These are phyloP conservation scores for Caenorhabditis doughertyi DNA, from an alignment of 2,888 invertebrate genomes.

Conservation along the genomic window DNA sequence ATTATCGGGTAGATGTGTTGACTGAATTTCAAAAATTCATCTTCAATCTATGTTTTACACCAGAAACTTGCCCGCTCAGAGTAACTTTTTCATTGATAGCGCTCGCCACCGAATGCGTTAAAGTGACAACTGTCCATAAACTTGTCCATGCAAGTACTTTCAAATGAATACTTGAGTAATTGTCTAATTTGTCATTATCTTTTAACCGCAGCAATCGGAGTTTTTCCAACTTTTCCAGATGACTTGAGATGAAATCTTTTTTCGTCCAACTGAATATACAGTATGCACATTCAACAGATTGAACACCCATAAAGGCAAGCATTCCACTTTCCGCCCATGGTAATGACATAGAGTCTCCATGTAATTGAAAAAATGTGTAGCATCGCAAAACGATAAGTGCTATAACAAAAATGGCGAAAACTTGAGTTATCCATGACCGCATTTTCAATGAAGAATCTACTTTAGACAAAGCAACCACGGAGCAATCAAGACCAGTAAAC, in stretches of 20 bases:
- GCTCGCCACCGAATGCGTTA: constrained; percentile 9
- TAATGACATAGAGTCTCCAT: constrained; percentile 4
- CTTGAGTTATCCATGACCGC: neutral
- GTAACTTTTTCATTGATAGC: constrained; percentile 1
- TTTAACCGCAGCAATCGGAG: constrained; percentile 10
- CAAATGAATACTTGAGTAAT: constrained; percentile 2
- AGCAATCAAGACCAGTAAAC: constrained; percentile 13
- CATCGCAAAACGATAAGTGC: constrained; percentile 4
- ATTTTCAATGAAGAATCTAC: neutral
- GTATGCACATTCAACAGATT: constrained; percentile 19
- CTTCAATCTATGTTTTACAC: too few species aligned
- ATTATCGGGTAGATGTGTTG: neutral
- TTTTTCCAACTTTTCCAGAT: constrained; percentile 15
- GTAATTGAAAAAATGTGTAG: constrained; percentile 15
- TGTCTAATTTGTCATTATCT: constrained; percentile 4
- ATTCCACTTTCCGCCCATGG: constrained; percentile 38
- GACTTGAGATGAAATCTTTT: constrained; percentile 20
- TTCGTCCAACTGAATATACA: constrained; percentile 28
- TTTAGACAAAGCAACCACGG: constrained; percentile 1
- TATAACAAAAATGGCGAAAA: neutral
- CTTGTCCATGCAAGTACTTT: constrained; percentile 11
- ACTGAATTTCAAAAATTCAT: neutral
- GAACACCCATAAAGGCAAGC: constrained; percentile 29
- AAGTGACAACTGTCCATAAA: neutral
- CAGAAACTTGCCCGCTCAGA: constrained; percentile 11